phyloP scores from a whole-genome alignment of 2,113 vertebrate species.

The Macrotus californicus region DNA sequence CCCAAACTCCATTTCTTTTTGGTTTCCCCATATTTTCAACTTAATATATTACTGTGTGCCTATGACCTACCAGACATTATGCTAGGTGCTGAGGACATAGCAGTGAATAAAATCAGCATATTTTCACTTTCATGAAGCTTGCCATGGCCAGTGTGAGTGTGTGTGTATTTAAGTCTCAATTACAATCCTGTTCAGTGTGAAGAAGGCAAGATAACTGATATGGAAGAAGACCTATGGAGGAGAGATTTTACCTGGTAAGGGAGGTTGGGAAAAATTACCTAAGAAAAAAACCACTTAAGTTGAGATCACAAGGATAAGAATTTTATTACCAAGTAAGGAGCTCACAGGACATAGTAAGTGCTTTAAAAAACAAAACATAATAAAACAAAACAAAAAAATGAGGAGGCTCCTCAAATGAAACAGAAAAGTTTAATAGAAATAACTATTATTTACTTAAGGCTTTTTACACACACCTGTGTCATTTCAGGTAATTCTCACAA shows the following conservation, averaged over 20 bases:
- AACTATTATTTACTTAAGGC: neutral
- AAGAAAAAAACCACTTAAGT: neutral
- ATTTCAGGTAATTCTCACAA: neutral
- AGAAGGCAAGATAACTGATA: neutral
- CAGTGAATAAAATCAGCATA: neutral
- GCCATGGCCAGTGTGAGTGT: neutral
- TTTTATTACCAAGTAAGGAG: neutral
- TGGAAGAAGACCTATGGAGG: neutral
- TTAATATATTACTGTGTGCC: neutral
- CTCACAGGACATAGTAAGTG: neutral
- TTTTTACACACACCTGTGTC: neutral
- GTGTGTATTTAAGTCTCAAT: neutral
- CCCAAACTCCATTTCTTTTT: neutral
- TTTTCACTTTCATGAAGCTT: neutral
- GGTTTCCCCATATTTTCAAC: neutral
- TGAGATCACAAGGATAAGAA: neutral
- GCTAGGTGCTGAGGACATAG: neutral
- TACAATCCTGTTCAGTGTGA: neutral
- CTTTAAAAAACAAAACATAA: neutral
- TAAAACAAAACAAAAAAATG: neutral
- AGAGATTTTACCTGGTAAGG: neutral
- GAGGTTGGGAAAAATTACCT: neutral
- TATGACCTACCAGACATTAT: neutral
- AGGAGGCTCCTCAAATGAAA: neutral
- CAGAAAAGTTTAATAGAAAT: neutral